Base-by-base conservation (phyloP, 2,888 invertebrate genomes). In the Hipparchia semele region DNA sequence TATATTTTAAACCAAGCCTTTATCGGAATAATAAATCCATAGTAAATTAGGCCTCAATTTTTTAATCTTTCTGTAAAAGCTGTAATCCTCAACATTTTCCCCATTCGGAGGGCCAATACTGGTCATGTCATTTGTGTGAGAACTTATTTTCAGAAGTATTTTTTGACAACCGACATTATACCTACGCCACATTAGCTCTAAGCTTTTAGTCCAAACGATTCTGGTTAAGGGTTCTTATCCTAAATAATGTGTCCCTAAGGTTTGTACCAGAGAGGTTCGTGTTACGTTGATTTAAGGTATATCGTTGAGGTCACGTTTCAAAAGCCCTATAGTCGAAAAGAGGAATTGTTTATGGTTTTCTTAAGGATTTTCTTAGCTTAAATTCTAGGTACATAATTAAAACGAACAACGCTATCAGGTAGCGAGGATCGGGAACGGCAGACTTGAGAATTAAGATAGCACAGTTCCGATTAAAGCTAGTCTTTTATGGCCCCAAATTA, bases 361-460 rank as follows among this genome's bases (percentile, higher is more conserved):
- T 58, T 58, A 58, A 58, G 23, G 58, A 58, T 58, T 58, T 58
- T 23, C 58, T 58, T 58, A 9, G 23, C 8, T 58, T 9, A 58
- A 58, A 23, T 23, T 23, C 58, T 23, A 58, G 58, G 58, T 58
- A 58, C 49, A 2, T 58, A 58, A 58, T 58, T 7, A 58, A 58
- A 58, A 58, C 23, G 23, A 58, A 58, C 58, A 58, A 58, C 58
- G 58, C 13, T 58, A 58, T 58, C 58, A 13, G 58, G 58, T 58
- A 9, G 2, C 58, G 58, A 13, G 13, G 13, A 8, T 23, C 58
- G 58, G n/a, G n/a, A 56, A 13, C 8, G 23, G 13, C 23, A 58
- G 58, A 58, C 58, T 58, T 58, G 12, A 45, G 45, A 45, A 7
- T 45, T 39, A 45, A 33, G 45, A 45, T 45, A n/a, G 60, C 60